Conservation (phyloP, 2,797 vertebrate genomes). For the Menidia menidia region DNA sequence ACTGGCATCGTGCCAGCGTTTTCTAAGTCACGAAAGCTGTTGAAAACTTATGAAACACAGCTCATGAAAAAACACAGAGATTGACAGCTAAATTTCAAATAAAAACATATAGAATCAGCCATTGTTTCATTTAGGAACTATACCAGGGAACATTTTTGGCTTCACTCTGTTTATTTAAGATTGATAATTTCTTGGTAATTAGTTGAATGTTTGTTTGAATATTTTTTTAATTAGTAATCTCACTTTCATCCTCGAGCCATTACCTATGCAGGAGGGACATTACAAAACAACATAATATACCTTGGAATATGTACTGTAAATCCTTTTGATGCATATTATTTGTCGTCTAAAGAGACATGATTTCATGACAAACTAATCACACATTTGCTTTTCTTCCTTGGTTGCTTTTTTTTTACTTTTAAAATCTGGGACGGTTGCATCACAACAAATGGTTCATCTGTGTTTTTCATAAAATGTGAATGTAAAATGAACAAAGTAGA, state of each 20-base stretch:
- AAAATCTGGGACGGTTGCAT: too few relatives aligned
- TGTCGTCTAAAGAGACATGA: not conserved
- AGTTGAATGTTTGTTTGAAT: not conserved
- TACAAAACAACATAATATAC: too few relatives aligned
- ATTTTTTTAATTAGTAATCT: not conserved
- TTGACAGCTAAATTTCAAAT: conserved; percentile 6
- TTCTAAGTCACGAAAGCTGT: conserved; percentile 4
- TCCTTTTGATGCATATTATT: not conserved
- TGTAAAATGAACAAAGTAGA: not conserved
- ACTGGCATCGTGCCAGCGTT: conserved; percentile 63
- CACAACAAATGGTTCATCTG: too few relatives aligned
- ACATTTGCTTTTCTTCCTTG: not conserved
- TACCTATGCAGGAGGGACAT: not conserved
- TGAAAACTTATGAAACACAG: conserved; percentile 3
- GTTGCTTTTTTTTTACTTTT: too few relatives aligned
- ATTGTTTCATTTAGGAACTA: not conserved
- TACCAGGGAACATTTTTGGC: not conserved
- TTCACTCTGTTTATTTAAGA: not conserved
- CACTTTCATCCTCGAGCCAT: not conserved
- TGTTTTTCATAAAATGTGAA: too few relatives aligned
- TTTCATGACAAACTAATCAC: not conserved
- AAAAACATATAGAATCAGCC: not conserved
- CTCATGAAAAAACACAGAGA: conserved; percentile 6
- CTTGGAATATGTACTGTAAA: not conserved
- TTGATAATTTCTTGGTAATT: not conserved